Conservation (phyloP, 1,140 invertebrate genomes). For the Drosophila simulans region DNA sequence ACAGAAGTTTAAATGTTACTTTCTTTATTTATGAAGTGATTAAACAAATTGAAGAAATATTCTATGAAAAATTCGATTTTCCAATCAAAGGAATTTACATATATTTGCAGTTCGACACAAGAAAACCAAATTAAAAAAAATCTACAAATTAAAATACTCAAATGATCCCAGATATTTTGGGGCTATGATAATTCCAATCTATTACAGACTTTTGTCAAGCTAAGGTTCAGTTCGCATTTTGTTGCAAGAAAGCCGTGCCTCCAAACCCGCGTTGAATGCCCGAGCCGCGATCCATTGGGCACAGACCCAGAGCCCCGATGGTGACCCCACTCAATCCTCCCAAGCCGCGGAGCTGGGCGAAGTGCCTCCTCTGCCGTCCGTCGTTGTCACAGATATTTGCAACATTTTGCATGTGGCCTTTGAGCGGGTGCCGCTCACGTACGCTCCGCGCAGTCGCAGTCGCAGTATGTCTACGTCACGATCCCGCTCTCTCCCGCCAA, state of each 20-base stretch:
- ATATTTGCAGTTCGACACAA: too few relatives aligned
- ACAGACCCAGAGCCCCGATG: background rate
- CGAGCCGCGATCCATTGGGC: too few relatives aligned
- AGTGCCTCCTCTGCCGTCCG: background rate
- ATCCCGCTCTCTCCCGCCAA: constrained; percentile 3
- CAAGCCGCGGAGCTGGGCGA: background rate
- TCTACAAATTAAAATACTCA: too few relatives aligned
- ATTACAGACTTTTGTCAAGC: background rate
- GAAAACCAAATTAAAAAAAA: too few relatives aligned
- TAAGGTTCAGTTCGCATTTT: constrained; percentile 10
- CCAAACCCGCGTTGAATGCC: background rate
- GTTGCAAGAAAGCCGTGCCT: constrained; percentile 33
- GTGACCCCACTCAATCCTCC: constrained; percentile 1
- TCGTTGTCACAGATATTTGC: constrained; percentile 70
- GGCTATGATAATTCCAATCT: too few relatives aligned
- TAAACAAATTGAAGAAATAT: too few relatives aligned
- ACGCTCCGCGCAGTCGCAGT: constrained; percentile 3
- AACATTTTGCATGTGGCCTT: constrained; percentile 79
- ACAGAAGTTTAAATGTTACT: too few relatives aligned
- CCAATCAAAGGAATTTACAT: too few relatives aligned
- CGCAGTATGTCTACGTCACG: constrained; percentile 10
- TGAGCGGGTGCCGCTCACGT: constrained; percentile 75
- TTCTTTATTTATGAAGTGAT: too few relatives aligned
- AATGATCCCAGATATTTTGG: too few relatives aligned
- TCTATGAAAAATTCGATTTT: too few relatives aligned